These are phyloP conservation scores for Hartigia nigra DNA, from an alignment of 2,888 invertebrate species.

Conservation along the genomic window DNA sequence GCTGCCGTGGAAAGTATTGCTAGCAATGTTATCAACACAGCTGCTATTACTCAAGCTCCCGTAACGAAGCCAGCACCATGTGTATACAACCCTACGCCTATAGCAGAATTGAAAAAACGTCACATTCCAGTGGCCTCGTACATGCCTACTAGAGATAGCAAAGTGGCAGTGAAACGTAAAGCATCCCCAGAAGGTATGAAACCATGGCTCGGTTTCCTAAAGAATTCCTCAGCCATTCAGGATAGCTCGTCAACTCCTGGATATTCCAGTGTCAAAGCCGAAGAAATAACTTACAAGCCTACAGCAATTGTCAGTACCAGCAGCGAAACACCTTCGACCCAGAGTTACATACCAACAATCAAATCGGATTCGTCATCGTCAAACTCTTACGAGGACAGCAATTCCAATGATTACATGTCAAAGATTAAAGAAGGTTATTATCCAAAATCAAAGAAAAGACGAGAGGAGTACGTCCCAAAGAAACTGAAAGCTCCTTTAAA, in stretches of 20 bases:
- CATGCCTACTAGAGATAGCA: slow-evolving; percentile 57
- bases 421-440: slow-evolving; percentile 56
- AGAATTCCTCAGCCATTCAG: slow-evolving; percentile 36
- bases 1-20: slow-evolving; percentile 17
- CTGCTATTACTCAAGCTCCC: slow-evolving; percentile 48
- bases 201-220: slow-evolving; percentile 47
- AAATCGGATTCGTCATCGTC: slow-evolving; percentile 46
- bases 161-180: slow-evolving; percentile 58
- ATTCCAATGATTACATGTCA: slow-evolving; percentile 48
- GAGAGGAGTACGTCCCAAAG: slow-evolving; percentile 63
- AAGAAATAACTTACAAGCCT: slow-evolving; percentile 55
- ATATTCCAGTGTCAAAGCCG: slow-evolving; percentile 17
- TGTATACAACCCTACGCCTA: slow-evolving; percentile 75
- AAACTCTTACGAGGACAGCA: slow-evolving; percentile 46
- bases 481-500: slow-evolving; percentile 59
- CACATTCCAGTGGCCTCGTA: slow-evolving; percentile 62
- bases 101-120: slow-evolving; percentile 70
- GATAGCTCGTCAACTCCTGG: slow-evolving; percentile 3
- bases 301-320: slow-evolving; percentile 48
- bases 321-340: slow-evolving; percentile 34
- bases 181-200: slow-evolving; percentile 50
- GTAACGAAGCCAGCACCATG: slow-evolving; percentile 48
- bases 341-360: slow-evolving; percentile 55
- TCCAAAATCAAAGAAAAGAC: slow-evolving; percentile 58
- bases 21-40: slow-evolving; percentile 32